Evolutionary conservation across 2,113 vertebrate genomes (phyloP).

Genomic region (Madoqua kirkii): DNA sequence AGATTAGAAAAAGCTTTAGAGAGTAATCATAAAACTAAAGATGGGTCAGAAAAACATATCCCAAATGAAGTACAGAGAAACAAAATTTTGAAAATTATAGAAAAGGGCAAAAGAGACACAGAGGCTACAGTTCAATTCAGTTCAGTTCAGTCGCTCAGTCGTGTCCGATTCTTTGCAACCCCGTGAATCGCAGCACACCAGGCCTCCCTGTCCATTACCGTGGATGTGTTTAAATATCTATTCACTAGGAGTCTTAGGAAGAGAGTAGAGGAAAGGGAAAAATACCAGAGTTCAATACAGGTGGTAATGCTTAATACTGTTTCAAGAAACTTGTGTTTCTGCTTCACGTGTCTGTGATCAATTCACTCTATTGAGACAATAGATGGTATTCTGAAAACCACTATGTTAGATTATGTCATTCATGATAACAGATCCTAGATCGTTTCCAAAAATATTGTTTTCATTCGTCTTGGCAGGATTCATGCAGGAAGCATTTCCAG

Average conservation of each 20-base stretch:
- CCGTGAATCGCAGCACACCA: no score
- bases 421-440: neutral
- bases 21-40: neutral
- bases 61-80: neutral
- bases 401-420: neutral
- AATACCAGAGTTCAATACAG: neutral
- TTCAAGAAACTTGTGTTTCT: neutral
- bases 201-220: no score
- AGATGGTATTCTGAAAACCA: neutral
- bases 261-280: neutral
- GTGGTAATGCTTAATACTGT: neutral
- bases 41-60: neutral
- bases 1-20: neutral
- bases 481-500: neutral
- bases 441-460: neutral
- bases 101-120: neutral
- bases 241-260: neutral
- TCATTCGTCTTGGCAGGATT: neutral
- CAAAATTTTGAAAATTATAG: neutral
- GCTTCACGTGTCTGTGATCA: neutral
- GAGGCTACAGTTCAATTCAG: no score
- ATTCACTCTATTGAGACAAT: neutral
- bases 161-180: fast-evolving
- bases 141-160: no score
- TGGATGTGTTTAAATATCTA: neutral